phyloP scores from a whole-genome alignment of 2,888 invertebrate species.

The Tupiocoris notatus region DNA sequence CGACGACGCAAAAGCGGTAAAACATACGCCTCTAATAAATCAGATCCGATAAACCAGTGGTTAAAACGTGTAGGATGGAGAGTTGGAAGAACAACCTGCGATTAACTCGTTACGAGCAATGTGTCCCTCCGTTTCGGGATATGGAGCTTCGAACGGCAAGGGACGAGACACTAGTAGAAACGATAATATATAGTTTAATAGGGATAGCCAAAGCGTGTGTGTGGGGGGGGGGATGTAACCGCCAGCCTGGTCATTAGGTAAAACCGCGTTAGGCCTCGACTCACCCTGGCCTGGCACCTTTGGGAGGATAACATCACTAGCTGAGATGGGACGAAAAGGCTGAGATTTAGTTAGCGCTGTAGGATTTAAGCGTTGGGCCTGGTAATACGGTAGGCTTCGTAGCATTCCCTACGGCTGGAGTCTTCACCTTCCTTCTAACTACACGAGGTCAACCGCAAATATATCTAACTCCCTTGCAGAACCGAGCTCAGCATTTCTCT shows the following conservation, averaged over 20 bases:
- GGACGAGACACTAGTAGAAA: conserved; percentile 30
- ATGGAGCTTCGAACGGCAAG: not conserved
- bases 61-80: not conserved
- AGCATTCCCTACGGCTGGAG: not conserved
- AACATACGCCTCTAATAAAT: not conserved
- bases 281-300: not conserved
- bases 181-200: conserved; percentile 37
- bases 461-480: not conserved
- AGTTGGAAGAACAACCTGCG: not conserved
- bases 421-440: not conserved
- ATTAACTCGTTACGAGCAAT: conserved; percentile 39
- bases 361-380: conserved; percentile 36
- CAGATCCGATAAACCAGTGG: not conserved
- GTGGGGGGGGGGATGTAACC: conserved; percentile 1
- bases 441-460: not conserved
- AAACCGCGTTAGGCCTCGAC: conserved; percentile 25
- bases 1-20: not conserved
- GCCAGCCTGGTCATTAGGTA: conserved; percentile 20
- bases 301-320: not conserved
- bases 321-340: not conserved
- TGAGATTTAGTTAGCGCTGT: conserved; percentile 33
- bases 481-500: not conserved
- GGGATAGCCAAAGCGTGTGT: not conserved
- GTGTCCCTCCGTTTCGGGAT: conserved; percentile 23
- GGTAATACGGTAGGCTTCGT: conserved; percentile 18